Evolutionary conservation across 1,140 invertebrate genomes (phyloP).

Genomic region (Leptinotarsa defecta): DNA sequence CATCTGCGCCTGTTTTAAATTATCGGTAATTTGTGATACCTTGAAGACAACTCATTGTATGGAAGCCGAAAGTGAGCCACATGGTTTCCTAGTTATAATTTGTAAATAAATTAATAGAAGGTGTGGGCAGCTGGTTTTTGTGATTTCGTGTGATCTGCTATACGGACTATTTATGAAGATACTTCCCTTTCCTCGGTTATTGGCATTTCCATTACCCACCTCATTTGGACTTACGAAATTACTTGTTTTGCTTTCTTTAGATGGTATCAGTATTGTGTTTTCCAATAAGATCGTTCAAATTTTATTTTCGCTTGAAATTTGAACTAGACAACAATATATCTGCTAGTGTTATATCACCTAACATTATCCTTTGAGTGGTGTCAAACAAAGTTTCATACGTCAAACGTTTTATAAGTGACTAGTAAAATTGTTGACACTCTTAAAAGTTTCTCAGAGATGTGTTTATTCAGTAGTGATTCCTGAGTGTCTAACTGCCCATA

Average conservation of each 20-base stretch:
- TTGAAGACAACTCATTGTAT: constrained; percentile 47
- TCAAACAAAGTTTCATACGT: constrained; percentile 32
- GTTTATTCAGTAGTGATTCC: not conserved
- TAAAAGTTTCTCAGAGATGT: not conserved
- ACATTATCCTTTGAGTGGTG: constrained; percentile 26
- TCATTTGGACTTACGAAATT: not conserved
- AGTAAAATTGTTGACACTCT: constrained; percentile 34
- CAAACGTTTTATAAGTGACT: constrained; percentile 29
- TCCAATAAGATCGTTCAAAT: not conserved
- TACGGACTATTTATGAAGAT: constrained; percentile 14
- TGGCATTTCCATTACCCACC: constrained; percentile 15
- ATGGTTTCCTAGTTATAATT: constrained; percentile 56
- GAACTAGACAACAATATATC: constrained; percentile 17
- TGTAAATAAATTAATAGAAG: not conserved
- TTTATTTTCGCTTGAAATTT: not conserved
- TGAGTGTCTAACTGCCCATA: constrained; percentile 5
- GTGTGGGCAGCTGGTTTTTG: constrained; percentile 12
- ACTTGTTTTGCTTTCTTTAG: not conserved
- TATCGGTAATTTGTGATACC: constrained; percentile 46
- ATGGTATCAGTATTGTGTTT: not conserved
- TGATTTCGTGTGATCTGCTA: constrained; percentile 25
- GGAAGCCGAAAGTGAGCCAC: constrained; percentile 55
- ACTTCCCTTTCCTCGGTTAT: constrained; percentile 21
- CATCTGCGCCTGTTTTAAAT: constrained; percentile 46
- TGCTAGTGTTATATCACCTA: constrained; percentile 26